phyloP scores from a whole-genome alignment of 2,888 invertebrate genomes.

The Gryllus longicercus region DNA sequence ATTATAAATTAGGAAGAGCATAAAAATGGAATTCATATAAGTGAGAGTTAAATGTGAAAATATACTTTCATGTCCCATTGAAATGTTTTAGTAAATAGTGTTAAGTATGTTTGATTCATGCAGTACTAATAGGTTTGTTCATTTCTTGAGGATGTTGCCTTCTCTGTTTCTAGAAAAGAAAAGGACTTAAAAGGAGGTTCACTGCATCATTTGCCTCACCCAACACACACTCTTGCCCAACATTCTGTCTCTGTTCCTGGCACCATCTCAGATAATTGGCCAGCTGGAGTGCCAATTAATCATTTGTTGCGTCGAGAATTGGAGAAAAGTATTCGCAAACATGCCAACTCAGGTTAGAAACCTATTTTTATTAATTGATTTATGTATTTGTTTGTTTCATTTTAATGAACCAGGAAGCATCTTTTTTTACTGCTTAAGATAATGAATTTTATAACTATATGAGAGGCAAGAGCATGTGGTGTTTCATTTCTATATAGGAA shows the following conservation, averaged over 20 bases:
- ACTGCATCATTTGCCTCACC: conserved; percentile 22
- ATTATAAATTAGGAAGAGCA: too few relatives aligned
- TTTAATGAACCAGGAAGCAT: neutral
- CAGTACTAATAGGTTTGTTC: too few relatives aligned
- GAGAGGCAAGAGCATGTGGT: neutral
- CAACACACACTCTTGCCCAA: conserved; percentile 18
- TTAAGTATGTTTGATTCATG: too few relatives aligned
- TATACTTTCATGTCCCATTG: too few relatives aligned
- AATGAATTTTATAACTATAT: neutral
- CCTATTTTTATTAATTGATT: too few relatives aligned
- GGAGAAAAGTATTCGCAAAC: conserved; percentile 37
- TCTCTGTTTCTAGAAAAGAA: conserved; percentile 29
- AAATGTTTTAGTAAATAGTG: too few relatives aligned
- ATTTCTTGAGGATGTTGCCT: too few relatives aligned
- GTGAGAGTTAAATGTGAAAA: too few relatives aligned
- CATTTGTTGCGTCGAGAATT: conserved; percentile 36
- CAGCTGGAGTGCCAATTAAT: conserved; percentile 32
- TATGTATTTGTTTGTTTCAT: neutral
- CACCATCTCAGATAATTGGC: conserved; percentile 27
- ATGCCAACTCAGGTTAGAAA: conserved; percentile 30
- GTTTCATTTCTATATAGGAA: neutral
- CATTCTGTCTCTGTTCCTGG: conserved; percentile 19
- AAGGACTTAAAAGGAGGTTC: conserved; percentile 29
- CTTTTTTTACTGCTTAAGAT: neutral
- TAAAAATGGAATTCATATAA: too few relatives aligned